Conservation (phyloP, 2,888 invertebrate genomes). For the Pterostichus niger region DNA sequence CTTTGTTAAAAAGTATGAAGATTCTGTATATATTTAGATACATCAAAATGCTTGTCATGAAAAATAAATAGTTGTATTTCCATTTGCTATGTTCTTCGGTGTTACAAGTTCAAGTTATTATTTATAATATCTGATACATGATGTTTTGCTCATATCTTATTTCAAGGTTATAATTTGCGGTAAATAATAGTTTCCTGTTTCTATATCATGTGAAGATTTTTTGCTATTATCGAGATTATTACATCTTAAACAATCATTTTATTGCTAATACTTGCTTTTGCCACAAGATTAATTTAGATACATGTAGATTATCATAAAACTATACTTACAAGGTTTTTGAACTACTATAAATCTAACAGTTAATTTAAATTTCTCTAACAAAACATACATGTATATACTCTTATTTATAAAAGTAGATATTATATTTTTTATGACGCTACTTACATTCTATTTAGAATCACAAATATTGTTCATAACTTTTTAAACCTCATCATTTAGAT, state of each 20-base stretch:
- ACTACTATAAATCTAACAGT: background rate
- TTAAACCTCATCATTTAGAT: too few relatives aligned
- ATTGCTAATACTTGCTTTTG: background rate
- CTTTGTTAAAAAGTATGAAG: too few relatives aligned
- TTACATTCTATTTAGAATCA: too few relatives aligned
- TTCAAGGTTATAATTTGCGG: slow-evolving; percentile 38
- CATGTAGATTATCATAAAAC: slow-evolving; percentile 3
- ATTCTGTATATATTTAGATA: too few relatives aligned
- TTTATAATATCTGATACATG: slow-evolving; percentile 7
- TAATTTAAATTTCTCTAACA: background rate
- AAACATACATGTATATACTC: too few relatives aligned
- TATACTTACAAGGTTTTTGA: background rate
- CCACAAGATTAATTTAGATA: background rate
- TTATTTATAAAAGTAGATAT: too few relatives aligned
- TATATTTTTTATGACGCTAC: too few relatives aligned
- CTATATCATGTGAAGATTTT: slow-evolving; percentile 22
- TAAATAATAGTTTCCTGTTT: slow-evolving; percentile 20
- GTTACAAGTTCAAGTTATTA: slow-evolving; percentile 25
- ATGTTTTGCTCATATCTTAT: slow-evolving; percentile 20
- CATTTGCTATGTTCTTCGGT: background rate
- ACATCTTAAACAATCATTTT: background rate
- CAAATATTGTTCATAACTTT: too few relatives aligned
- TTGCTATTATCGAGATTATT: background rate
- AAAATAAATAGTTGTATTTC: background rate
- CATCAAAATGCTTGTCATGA: background rate